Evolutionary conservation across 2,888 invertebrate genomes (phyloP).

Genomic region (Drosophila cracens): DNA sequence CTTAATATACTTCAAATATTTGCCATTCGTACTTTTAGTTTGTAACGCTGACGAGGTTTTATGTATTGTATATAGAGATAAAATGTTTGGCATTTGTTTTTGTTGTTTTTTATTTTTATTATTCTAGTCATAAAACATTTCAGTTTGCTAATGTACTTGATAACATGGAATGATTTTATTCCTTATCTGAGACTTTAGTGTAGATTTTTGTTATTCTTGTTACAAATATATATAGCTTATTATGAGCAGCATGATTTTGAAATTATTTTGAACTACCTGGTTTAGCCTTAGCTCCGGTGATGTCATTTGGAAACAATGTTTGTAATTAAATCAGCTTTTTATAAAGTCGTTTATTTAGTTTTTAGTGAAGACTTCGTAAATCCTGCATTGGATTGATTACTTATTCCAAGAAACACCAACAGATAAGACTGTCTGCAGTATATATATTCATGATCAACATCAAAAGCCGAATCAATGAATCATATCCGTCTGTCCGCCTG

Average conservation of each 20-base stretch:
- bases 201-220: conserved; percentile 13
- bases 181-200: conserved; percentile 21
- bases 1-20: conserved; percentile 14
- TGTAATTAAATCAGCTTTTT: not conserved
- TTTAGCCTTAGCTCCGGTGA: not conserved
- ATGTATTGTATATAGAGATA: conserved; percentile 6
- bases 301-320: not conserved
- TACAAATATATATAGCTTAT: conserved; percentile 10
- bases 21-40: conserved; percentile 1
- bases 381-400: too few species aligned
- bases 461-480: not conserved
- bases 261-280: not conserved
- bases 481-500: not conserved
- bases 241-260: conserved; percentile 23
- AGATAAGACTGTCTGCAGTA: not conserved
- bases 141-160: conserved; percentile 12
- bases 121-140: not conserved
- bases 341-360: not conserved
- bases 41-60: not conserved
- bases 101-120: not conserved
- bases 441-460: not conserved
- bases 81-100: not conserved
- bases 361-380: not conserved
- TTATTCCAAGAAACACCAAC: not conserved
- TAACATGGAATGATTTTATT: conserved; percentile 23